These are phyloP conservation scores for Meandrina meandrites DNA, from an alignment of 92 coral and sea anemone species.

Conservation along the genomic window DNA sequence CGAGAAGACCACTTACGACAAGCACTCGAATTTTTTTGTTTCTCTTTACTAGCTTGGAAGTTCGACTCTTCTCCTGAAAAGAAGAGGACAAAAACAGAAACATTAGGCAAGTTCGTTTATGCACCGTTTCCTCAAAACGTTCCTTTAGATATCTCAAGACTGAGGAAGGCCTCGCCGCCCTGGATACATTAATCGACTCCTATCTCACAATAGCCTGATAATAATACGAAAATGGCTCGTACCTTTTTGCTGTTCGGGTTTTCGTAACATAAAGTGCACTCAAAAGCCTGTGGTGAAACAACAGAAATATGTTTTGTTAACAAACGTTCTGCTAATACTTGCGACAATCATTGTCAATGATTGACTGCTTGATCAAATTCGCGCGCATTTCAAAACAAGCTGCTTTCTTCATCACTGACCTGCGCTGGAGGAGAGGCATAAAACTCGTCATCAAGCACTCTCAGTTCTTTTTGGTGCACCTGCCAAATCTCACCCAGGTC, in stretches of 20 bases:
- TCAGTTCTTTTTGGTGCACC: slow-evolving; percentile 13
- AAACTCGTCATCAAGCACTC: slow-evolving; percentile 38
- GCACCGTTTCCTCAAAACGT: background rate
- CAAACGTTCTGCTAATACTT: background rate
- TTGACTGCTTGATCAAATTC: background rate
- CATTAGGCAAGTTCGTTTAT: background rate
- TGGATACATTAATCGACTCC: too few species aligned
- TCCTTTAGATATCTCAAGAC: too few species aligned
- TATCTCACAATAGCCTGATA: background rate
- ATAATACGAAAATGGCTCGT: background rate
- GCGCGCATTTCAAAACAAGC: too few species aligned
- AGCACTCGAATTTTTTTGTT: slow-evolving; percentile 23
- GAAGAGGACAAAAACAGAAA: background rate
- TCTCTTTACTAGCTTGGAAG: slow-evolving; percentile 20
- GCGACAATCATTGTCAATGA: too few species aligned
- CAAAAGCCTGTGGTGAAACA: slow-evolving; percentile 23
- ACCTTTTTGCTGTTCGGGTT: slow-evolving; percentile 22
- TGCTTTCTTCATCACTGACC: background rate
- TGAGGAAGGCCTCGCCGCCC: too few species aligned
- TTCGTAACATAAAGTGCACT: slow-evolving; percentile 16
- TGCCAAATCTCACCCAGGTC: slow-evolving; percentile 43
- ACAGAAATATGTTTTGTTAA: background rate
- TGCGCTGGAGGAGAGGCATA: slow-evolving; percentile 34
- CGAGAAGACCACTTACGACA: slow-evolving; percentile 11
- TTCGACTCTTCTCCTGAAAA: slow-evolving; percentile 22